These are phyloP conservation scores for Rhinella marina DNA, from an alignment of 2,797 vertebrate genomes.

Conservation along the genomic window DNA sequence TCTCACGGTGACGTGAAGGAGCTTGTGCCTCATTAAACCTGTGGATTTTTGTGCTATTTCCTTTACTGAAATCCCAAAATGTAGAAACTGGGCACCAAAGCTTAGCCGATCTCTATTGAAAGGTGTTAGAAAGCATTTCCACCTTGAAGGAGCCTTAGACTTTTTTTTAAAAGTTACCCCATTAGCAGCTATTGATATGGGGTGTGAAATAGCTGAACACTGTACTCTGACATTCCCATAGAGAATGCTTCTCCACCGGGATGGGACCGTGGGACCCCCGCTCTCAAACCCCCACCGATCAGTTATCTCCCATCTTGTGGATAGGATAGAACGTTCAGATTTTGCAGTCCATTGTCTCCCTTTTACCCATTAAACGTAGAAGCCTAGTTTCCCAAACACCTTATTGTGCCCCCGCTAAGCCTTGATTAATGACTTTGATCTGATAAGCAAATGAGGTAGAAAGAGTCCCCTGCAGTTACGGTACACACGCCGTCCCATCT, in stretches of 20 bases:
- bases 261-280: no score
- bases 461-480: no score
- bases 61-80: not conserved
- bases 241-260: no score
- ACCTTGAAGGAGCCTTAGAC: not conserved
- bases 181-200: not conserved
- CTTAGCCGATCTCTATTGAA: not conserved
- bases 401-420: not conserved
- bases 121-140: not conserved
- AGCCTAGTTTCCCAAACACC: no score
- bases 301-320: no score
- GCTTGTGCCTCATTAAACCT: slow-evolving; percentile 13
- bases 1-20: not conserved
- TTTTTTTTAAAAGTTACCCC: not conserved
- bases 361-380: no score
- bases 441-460: no score
- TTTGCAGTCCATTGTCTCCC: no score
- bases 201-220: not conserved
- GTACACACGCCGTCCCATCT: no score
- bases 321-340: no score
- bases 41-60: slow-evolving; percentile 24
- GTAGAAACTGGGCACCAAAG: not conserved
- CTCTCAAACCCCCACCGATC: no score
- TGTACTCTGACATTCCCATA: not conserved
- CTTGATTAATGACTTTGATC: no score